Conservation (phyloP, 2,797 vertebrate genomes). For the Semotilus atromaculatus region DNA sequence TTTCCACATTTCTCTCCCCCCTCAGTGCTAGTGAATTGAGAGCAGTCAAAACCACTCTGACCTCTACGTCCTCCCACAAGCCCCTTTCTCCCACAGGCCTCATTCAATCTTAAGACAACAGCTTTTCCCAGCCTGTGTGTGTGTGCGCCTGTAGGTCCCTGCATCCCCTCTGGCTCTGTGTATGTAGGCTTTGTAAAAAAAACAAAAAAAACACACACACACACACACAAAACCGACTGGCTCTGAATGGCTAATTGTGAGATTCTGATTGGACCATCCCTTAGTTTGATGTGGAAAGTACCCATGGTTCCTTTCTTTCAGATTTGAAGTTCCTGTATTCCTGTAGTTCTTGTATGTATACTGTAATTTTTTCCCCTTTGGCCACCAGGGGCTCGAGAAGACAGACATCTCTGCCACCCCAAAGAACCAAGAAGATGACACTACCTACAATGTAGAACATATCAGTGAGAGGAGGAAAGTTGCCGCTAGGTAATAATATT, state of each 20-base stretch:
- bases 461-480: constrained; percentile 59
- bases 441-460: constrained; percentile 24
- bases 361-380: constrained; percentile 9
- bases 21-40: neutral
- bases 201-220: neutral
- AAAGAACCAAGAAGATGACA: constrained; percentile 41
- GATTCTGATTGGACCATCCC: constrained; percentile 42
- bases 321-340: constrained; percentile 24
- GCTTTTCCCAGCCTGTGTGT: constrained; percentile 32
- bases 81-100: constrained; percentile 44
- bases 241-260: constrained; percentile 54
- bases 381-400: constrained; percentile 68
- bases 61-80: constrained; percentile 15
- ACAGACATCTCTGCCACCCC: constrained; percentile 22
- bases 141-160: constrained; percentile 19
- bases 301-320: constrained; percentile 40
- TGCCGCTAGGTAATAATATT: constrained; percentile 67
- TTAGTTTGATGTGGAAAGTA: constrained; percentile 64
- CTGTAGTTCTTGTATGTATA: neutral
- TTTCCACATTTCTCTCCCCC: neutral
- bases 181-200: constrained; percentile 27
- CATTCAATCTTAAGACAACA: constrained; percentile 36
- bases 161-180: constrained; percentile 36
- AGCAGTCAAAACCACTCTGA: constrained; percentile 4
- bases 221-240: constrained; percentile 2